A percentile compares a stretch with the other conserved stretches of the same genome.
Conservation (phyloP, 2,797 vertebrate genomes). For the Pristis pectinata region DNA sequence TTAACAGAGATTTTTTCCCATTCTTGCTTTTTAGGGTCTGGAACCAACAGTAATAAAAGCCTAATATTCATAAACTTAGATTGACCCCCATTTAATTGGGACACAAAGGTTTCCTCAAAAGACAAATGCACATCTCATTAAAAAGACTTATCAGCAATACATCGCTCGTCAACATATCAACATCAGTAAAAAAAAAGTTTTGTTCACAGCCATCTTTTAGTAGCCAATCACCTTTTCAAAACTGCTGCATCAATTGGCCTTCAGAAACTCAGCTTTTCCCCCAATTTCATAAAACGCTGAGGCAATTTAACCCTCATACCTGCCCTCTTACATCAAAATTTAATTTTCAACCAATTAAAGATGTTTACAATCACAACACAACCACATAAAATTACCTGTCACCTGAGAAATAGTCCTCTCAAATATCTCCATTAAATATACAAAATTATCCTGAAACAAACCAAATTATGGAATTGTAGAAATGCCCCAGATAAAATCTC, state of each 20-base stretch:
- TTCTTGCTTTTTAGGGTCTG: not conserved
- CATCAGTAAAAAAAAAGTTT: not conserved
- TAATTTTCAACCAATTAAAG: not conserved
- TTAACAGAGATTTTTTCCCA: not conserved
- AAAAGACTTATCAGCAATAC: not conserved
- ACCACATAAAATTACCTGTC: not conserved
- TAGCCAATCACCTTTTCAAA: not conserved
- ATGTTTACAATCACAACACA: not conserved
- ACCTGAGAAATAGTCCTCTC: not conserved
- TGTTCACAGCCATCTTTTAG: not conserved
- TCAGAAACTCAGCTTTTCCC: not conserved
- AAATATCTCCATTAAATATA: not conserved
- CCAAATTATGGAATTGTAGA: not conserved
- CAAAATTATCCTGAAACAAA: not conserved
- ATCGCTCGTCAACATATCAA: not conserved
- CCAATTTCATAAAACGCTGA: not conserved
- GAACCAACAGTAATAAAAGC: not conserved
- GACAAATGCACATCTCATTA: not conserved
- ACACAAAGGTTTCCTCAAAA: slow-evolving; percentile 9
- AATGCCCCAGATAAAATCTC: not conserved
- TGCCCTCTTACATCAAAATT: not conserved
- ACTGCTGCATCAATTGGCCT: not conserved
- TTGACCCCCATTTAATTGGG: not conserved
- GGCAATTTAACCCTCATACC: not conserved
- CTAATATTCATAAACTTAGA: not conserved